Evolutionary conservation across 2,888 invertebrate species (phyloP).

Genomic region (Osmoderma eremita): DNA sequence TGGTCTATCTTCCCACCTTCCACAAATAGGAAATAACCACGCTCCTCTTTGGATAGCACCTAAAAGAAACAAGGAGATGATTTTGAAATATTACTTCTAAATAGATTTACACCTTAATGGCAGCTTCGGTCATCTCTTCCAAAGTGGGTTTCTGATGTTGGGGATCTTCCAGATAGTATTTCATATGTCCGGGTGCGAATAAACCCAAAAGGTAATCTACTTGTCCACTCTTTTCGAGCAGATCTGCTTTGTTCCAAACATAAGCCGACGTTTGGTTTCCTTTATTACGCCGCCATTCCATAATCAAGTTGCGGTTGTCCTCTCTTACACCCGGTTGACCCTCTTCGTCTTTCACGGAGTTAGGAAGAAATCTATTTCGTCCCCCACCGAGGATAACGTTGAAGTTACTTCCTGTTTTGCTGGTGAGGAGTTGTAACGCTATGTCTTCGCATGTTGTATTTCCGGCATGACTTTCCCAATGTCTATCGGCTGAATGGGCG

Average conservation of each 20-base stretch:
- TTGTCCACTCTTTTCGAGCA: constrained; percentile 65
- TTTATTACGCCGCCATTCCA: constrained; percentile 72
- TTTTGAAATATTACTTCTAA: constrained; percentile 51
- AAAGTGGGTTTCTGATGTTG: no score
- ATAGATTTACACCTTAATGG: constrained; percentile 64
- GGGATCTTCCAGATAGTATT: constrained; percentile 76
- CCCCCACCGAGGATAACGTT: constrained; percentile 85
- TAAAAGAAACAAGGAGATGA: constrained; percentile 61
- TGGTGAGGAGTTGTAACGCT: constrained; percentile 75
- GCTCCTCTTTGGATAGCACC: constrained; percentile 68
- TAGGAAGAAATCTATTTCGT: constrained; percentile 72
- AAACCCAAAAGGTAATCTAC: constrained; percentile 66
- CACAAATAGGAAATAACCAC: constrained; percentile 83
- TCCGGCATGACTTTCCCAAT: constrained; percentile 78
- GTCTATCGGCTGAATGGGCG: constrained; percentile 76
- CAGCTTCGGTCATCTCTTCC: constrained; percentile 82
- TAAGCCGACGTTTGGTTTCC: constrained; percentile 64
- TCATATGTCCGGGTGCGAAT: constrained; percentile 56
- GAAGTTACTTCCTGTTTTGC: constrained; percentile 73
- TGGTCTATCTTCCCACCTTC: constrained; percentile 82
- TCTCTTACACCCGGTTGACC: constrained; percentile 67
- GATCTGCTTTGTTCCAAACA: constrained; percentile 68
- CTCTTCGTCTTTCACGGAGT: constrained; percentile 64
- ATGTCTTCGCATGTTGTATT: constrained; percentile 75
- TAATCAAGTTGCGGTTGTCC: constrained; percentile 75